Evolutionary conservation across 2,797 vertebrate genomes (phyloP), one percentile per base, ranked within the genome.

Genomic region (Xenentodon cancila): DNA sequence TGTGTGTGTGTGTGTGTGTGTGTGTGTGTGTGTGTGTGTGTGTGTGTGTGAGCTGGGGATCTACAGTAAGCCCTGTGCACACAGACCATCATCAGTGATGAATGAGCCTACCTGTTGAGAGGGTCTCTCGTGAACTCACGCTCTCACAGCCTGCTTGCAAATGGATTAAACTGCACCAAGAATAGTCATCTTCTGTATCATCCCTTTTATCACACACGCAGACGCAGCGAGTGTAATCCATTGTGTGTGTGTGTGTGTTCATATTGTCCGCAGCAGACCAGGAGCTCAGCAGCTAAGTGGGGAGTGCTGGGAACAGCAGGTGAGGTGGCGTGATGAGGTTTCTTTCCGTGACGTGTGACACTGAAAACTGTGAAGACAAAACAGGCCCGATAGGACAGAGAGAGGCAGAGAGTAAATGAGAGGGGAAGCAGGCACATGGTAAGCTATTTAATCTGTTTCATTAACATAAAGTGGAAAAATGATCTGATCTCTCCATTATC

Each of bases 231-330:
- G 18, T 59, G 44, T 70, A 73, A 81, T 73, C 61, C 79, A 61
- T 45, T 74, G 63, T 75, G 53, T 67, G 1, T 30, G 30, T 30
- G 30, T 30, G 30, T 30, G 30, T 30, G 30, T 30, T 30, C 30
- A 69, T 71, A 74, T 68, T 74, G 75, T 59, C 56, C 34, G 20
- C 15, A 43, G 70, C 53, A 53, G 40, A 19, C 57, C 61, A 21
- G 79, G 75, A 82, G 88, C 79, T 85, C 53, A 52, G 68, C 64
- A 59, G 78, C 67, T 77, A 57, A 79, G 53, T 32, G 4, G 42
- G 68, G 77, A 79, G 77, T 68, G 74, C 70, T 71, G 68, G 77
- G 73, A 77, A 81, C 54, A 84, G 69, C 82, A 83, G 84, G 81
- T 85, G 75, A 88, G 72, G 67, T 50, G 64, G 37, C 0, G n/a